A percentile compares a stretch with the other conserved stretches of the same genome.
phyloP scores from a whole-genome alignment of 1,140 invertebrate genomes.

The Myzus persicae region DNA sequence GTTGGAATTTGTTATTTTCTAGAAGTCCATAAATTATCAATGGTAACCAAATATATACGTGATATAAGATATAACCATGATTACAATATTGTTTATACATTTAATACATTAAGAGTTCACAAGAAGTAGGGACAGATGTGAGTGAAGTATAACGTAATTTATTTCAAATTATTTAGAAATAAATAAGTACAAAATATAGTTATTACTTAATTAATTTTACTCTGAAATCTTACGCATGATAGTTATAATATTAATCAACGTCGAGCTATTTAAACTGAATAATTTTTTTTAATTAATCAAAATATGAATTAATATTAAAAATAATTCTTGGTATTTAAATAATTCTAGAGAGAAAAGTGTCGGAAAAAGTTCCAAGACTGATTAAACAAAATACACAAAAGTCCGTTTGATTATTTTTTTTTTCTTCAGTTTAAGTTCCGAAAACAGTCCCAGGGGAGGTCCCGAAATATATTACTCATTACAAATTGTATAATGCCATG shows the following conservation, averaged over 20 bases:
- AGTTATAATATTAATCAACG: neutral
- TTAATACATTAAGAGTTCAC: neutral
- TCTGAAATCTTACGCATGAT: neutral
- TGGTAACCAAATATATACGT: neutral
- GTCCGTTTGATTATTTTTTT: neutral
- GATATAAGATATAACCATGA: no score
- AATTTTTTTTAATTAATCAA: neutral
- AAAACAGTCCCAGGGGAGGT: neutral
- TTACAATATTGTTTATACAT: neutral
- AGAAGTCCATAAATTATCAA: neutral
- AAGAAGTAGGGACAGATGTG: neutral
- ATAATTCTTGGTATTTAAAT: neutral
- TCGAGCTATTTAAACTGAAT: neutral
- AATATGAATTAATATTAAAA: constrained; percentile 9
- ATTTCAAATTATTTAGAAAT: neutral
- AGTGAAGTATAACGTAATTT: neutral
- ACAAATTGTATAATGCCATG: neutral
- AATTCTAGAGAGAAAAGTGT: neutral
- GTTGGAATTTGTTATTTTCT: neutral
- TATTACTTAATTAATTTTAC: neutral
- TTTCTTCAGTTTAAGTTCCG: neutral
- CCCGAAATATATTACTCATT: neutral
- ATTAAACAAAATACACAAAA: neutral
- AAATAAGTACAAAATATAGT: neutral
- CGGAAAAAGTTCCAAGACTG: neutral